These are phyloP conservation scores for Halcyon senegalensis DNA, from an alignment of 2,113 vertebrate genomes.

Conservation along the genomic window DNA sequence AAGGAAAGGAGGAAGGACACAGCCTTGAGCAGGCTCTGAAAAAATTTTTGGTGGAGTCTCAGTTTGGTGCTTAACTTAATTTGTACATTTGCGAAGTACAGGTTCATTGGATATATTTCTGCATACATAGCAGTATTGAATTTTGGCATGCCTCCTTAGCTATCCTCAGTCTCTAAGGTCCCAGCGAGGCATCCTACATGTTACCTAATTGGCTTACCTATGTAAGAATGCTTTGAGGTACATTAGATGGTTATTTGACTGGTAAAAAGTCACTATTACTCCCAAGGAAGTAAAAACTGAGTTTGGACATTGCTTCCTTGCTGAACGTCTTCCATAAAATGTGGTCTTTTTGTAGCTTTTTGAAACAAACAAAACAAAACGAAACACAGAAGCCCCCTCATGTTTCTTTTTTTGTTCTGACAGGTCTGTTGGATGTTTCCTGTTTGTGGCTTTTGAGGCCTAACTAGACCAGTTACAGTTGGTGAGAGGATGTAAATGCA, in stretches of 20 bases:
- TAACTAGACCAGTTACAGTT: background rate
- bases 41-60: background rate
- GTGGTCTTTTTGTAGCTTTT: background rate
- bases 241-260: background rate
- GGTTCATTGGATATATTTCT: background rate
- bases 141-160: background rate
- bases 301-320: background rate
- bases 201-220: background rate
- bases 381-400: background rate
- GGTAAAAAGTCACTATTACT: background rate
- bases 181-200: background rate
- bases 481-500: background rate
- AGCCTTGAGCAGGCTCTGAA: background rate
- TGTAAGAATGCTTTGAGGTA: background rate
- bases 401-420: background rate
- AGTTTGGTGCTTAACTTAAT: background rate
- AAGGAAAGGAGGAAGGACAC: background rate
- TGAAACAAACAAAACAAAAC: too few relatives aligned
- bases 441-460: conserved; percentile 13
- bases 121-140: background rate
- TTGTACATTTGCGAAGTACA: background rate
- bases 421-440: background rate
- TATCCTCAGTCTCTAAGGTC: background rate
- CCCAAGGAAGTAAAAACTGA: background rate
- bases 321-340: background rate